Evolutionary conservation across 2,797 vertebrate genomes (phyloP), one percentile per base, ranked within the genome.

Genomic region (Pampus argenteus): DNA sequence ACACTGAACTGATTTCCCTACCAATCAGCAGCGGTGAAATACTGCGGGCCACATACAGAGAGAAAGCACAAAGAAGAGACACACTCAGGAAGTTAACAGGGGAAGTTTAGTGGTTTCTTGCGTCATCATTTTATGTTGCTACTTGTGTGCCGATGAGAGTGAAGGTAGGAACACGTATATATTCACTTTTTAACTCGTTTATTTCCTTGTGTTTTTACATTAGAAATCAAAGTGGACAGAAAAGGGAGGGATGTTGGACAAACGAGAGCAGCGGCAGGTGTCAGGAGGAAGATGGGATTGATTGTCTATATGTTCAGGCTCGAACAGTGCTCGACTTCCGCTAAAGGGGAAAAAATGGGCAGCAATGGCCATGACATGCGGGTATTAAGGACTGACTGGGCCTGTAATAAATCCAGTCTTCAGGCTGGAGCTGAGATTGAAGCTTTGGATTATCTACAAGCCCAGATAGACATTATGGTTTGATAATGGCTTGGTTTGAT

Each of bases 101-200:
- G 93, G 93, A 94, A 94, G 95, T 95, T 92, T 90, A 64, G 94
- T 88, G 94, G 94, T 95, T 95, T 94, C 89, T 95, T 95, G 93
- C 94, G 92, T 95, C 94, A 95, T 85, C 72, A 29, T 79, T 89
- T 78, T 91, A 74, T 90, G 86, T 88, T 92, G 86, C 86, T 90
- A 81, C 90, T 91, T 85, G 81, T 78, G 78, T 84, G 92, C 90
- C 82, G 88, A 85, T 92, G 90, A 89, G 89, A 83, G 79, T 83
- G 81, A 92, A 94, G 94, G 94, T 95, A 95, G 86, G 94, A 88
- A 80, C 72, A 28, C 23, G 17, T 61, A n/a, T n/a, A n/a, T n/a
- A 54, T 69, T 75, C 11, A 11, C 62, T 51, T 80, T 85, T 76
- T n/a, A 47, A 65, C 47, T 40, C 58, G 42, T 59, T 74, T 38